Evolutionary conservation across 2,888 invertebrate species (phyloP).

Genomic region (Ennomos fuscantarius): DNA sequence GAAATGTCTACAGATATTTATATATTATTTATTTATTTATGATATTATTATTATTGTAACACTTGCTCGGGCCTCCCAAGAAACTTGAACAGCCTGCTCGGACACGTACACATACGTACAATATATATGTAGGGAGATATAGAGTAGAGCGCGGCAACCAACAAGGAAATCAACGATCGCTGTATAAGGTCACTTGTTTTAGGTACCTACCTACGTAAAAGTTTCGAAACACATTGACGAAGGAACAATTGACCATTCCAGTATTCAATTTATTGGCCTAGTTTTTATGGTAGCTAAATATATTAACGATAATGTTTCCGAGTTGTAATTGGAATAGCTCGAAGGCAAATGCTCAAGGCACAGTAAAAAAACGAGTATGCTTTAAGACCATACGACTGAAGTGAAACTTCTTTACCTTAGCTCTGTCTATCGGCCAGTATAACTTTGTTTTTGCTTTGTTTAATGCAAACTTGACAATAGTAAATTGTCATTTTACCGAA

Average conservation of each 20-base stretch:
- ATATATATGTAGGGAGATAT: slow-evolving; percentile 13
- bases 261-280: slow-evolving; percentile 16
- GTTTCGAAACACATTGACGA: slow-evolving; percentile 19
- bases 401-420: too few relatives aligned
- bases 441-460: too few relatives aligned
- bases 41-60: too few relatives aligned
- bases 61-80: slow-evolving; percentile 4
- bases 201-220: slow-evolving; percentile 40
- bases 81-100: slow-evolving; percentile 4
- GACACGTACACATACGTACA: slow-evolving; percentile 7
- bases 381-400: too few relatives aligned
- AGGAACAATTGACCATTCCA: slow-evolving; percentile 2
- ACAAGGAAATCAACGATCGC: slow-evolving; percentile 51
- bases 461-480: too few relatives aligned
- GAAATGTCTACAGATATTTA: too few relatives aligned
- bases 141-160: slow-evolving; percentile 29
- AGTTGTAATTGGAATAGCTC: neutral
- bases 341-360: too few relatives aligned
- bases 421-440: too few relatives aligned
- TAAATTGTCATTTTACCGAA: too few relatives aligned
- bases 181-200: slow-evolving; percentile 58
- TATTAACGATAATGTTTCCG: slow-evolving; percentile 2
- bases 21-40: too few relatives aligned
- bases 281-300: slow-evolving; percentile 9
- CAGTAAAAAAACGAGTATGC: too few relatives aligned